Percentiles rank a stretch among this genome's conserved stretches.
These are phyloP conservation scores for Hyles vespertilio DNA, from an alignment of 1,140 invertebrate species.

Conservation along the genomic window DNA sequence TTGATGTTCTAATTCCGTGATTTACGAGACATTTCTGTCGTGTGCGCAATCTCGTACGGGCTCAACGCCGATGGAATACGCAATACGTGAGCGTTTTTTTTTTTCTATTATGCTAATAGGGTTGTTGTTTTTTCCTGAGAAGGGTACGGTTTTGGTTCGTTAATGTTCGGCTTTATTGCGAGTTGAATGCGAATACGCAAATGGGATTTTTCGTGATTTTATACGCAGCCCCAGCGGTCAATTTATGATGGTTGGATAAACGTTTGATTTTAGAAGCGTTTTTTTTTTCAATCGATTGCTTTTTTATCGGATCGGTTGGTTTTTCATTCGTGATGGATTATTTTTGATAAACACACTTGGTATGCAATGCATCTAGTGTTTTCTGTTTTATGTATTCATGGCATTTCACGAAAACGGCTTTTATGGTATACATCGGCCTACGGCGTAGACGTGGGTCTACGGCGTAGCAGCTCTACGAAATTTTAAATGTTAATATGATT, in stretches of 20 bases:
- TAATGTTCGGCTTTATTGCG: slow-evolving; percentile 23
- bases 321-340: too few species aligned
- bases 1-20: slow-evolving; percentile 34
- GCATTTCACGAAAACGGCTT: too few species aligned
- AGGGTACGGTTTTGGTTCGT: slow-evolving; percentile 21
- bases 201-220: slow-evolving; percentile 17
- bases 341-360: too few species aligned
- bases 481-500: neutral
- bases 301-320: neutral
- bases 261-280: slow-evolving; percentile 6
- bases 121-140: slow-evolving; percentile 15
- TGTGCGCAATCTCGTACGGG: slow-evolving; percentile 14
- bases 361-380: too few species aligned
- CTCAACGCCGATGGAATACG: slow-evolving; percentile 29
- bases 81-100: slow-evolving; percentile 31
- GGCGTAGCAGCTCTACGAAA: slow-evolving; percentile 17
- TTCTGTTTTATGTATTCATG: too few species aligned
- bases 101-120: slow-evolving; percentile 29
- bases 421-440: too few species aligned
- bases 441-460: neutral
- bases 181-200: slow-evolving; percentile 20
- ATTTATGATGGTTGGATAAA: slow-evolving; percentile 9
- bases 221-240: slow-evolving; percentile 7
- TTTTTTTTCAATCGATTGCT: slow-evolving; percentile 10
- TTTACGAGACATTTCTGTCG: slow-evolving; percentile 32